Evolutionary conservation across 2,113 vertebrate species (phyloP).

Genomic region (Oreocharis arfaki): DNA sequence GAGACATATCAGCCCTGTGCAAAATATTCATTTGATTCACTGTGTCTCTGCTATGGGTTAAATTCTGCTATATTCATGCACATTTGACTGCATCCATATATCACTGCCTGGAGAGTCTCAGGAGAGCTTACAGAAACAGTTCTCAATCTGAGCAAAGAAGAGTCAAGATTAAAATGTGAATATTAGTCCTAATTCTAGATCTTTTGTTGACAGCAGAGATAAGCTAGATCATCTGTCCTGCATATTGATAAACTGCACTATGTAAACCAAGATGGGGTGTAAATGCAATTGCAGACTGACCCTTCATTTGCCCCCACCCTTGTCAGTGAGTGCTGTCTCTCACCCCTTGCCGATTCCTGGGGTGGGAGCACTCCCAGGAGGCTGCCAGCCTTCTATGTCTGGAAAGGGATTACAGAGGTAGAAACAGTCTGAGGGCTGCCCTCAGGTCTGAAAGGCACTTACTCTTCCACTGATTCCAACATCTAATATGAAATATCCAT

Average conservation of each 20-base stretch:
- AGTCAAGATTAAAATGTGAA: neutral
- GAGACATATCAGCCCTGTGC: neutral
- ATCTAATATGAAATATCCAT: neutral
- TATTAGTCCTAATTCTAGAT: neutral
- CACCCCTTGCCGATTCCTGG: neutral
- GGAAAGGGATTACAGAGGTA: neutral
- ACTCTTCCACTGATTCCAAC: neutral
- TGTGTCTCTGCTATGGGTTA: neutral
- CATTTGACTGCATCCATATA: neutral
- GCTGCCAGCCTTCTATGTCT: neutral
- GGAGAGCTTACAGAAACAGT: neutral
- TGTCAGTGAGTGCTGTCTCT: accelerated
- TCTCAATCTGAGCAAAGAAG: neutral
- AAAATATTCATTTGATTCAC: neutral
- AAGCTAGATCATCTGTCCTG: neutral
- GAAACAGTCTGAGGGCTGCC: neutral
- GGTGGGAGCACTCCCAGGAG: neutral
- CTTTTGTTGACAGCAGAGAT: neutral
- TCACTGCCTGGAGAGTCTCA: neutral
- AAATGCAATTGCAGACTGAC: neutral
- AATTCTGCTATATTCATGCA: neutral
- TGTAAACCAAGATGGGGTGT: neutral
- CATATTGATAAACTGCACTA: neutral
- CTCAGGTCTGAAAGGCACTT: neutral
- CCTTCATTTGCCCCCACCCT: neutral